A percentile compares a stretch with the other conserved stretches of the same genome.
These are phyloP conservation scores for Camponotus pennsylvanicus DNA, from an alignment of 1,140 invertebrate species.

Conservation along the genomic window DNA sequence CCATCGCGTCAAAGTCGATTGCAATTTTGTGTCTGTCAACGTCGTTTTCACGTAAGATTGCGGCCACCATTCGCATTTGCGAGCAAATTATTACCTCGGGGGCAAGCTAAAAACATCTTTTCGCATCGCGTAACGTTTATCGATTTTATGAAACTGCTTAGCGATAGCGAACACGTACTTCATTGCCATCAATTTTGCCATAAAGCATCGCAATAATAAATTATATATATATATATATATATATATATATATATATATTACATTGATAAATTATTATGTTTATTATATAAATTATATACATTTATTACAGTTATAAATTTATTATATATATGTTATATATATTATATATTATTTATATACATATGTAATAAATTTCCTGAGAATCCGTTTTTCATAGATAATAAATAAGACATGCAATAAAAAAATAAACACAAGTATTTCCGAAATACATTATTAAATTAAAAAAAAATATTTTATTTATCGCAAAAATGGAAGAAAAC, in stretches of 20 bases:
- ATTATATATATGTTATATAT: not conserved
- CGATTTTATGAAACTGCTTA: constrained; percentile 28
- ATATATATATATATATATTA: not conserved
- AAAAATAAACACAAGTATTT: not conserved
- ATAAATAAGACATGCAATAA: not conserved
- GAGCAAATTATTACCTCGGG: constrained; percentile 63
- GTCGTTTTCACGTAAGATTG: constrained; percentile 18
- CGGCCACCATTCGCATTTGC: not conserved
- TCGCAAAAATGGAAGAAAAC: too few species aligned
- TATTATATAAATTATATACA: too few species aligned
- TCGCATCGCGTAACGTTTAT: constrained; percentile 1
- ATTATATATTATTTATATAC: not conserved
- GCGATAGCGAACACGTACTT: constrained; percentile 12
- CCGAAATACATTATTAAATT: too few species aligned
- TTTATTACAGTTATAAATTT: not conserved
- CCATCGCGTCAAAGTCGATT: constrained; percentile 21
- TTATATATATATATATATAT: not conserved
- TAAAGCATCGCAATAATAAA: not conserved
- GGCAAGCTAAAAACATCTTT: constrained; percentile 58
- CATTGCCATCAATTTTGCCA: not conserved
- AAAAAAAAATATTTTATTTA: too few species aligned
- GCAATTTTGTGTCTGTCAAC: not conserved
- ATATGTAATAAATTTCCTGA: not conserved
- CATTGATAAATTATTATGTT: too few species aligned
- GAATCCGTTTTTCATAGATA: not conserved